Evolutionary conservation across 2,113 vertebrate genomes (phyloP), one percentile per base, ranked within the genome.

Genomic region (Cinclus cinclus): DNA sequence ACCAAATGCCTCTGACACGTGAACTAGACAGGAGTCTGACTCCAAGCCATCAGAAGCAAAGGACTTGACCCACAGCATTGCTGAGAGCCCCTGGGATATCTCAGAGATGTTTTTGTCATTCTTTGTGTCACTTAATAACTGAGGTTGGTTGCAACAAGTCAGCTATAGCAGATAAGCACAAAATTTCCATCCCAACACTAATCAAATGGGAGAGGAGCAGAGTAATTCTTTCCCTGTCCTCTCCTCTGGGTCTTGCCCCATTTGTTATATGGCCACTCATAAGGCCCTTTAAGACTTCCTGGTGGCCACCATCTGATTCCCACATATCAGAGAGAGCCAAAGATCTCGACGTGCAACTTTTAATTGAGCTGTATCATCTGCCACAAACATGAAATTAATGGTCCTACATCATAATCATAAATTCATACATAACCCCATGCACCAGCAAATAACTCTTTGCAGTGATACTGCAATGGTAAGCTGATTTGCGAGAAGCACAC

Each of bases 361-460:
- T 93, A 96, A 97, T 96, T 96, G 93, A 96, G 96, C 92, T 83
- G 75, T 83, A 87, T 97, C 95, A 87, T 97, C 97, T 93, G 93
- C 88, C 90, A 94, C 95, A 97, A 95, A 96, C 92, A 95, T 92
- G 46, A 96, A 97, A 97, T 97, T 95, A 97, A 97, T 80, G 75
- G 95, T 89, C 89, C 88, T 97, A 96, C 96, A 96, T 97, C 95
- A 94, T 97, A 96, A 98, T 97, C 96, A 95, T 97, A 97, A 97
- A 96, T 96, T 97, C 93, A 95, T 95, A 96, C 95, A 94, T 95
- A 96, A 96, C 95, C 94, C 93, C 83, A 74, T 90, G 90, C 93
- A 87, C 95, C 58, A 89, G 90, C 94, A 96, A 96, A 97, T 97
- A 96, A 96, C 85, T 95, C 95, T 96, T 96, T 92, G 90, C 91